phyloP scores from a whole-genome alignment of 1,140 invertebrate genomes.

The Solen grandis region DNA sequence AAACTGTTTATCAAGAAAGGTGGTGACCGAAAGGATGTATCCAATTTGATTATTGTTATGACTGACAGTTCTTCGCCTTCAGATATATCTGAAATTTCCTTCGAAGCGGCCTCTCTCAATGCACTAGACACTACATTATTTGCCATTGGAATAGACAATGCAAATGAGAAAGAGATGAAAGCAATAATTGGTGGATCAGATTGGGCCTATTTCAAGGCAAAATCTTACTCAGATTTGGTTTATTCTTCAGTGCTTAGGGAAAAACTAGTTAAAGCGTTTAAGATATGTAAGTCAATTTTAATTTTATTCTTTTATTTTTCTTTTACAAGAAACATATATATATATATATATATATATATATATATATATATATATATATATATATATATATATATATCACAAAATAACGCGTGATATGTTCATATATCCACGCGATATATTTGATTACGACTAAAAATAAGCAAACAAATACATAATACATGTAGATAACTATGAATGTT shows the following conservation, averaged over 20 bases:
- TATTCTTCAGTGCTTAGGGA: conserved; percentile 11
- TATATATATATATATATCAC: no score
- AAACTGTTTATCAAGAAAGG: conserved; percentile 50
- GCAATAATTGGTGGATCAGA: conserved; percentile 8
- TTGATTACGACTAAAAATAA: no score
- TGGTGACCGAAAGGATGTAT: conserved; percentile 68
- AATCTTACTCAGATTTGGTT: conserved; percentile 9
- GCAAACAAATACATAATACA: no score
- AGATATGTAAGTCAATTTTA: conserved; percentile 42
- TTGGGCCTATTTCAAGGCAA: conserved; percentile 1
- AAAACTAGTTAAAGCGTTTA: conserved; percentile 8
- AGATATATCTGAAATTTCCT: not conserved
- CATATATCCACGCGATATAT: no score
- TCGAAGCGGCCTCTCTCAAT: conserved; percentile 1
- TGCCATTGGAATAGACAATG: conserved; percentile 33
- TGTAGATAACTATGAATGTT: no score
- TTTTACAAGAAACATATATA: no score
- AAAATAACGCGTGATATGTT: no score
- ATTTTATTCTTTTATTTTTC: no score
- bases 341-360: no score
- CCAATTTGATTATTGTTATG: conserved; percentile 67
- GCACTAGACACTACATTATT: conserved; percentile 1
- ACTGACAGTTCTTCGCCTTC: conserved; percentile 64
- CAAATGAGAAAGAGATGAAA: conserved; percentile 26
- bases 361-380: no score